Conservation (phyloP, 2,113 vertebrate genomes). For the Strix uralensis region DNA sequence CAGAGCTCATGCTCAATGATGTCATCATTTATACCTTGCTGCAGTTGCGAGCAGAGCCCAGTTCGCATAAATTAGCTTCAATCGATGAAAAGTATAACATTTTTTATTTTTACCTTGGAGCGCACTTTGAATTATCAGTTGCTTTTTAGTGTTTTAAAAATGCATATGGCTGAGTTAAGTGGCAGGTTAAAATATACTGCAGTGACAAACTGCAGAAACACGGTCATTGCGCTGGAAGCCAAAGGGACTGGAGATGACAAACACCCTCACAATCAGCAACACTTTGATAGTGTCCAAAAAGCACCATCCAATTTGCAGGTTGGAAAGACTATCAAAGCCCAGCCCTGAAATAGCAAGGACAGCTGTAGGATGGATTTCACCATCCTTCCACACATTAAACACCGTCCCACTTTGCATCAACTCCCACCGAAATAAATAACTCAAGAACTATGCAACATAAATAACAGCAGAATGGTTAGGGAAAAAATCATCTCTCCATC, state of each 20-base stretch:
- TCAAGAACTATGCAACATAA: conserved; percentile 12
- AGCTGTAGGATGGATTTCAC: conserved; percentile 35
- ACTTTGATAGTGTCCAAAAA: not conserved
- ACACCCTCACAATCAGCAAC: not conserved
- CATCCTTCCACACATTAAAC: conserved; percentile 8
- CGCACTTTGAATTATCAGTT: not conserved
- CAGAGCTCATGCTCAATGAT: conserved; percentile 33
- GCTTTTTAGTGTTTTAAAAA: conserved; percentile 25
- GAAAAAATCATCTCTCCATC: not conserved
- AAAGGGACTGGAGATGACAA: not conserved
- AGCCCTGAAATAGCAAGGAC: conserved; percentile 29
- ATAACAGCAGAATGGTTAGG: conserved; percentile 32
- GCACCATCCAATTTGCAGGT: not conserved
- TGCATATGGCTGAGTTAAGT: not conserved
- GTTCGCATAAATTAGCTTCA: conserved; percentile 38
- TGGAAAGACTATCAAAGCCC: not conserved
- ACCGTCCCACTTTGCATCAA: conserved; percentile 9
- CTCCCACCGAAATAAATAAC: conserved; percentile 49
- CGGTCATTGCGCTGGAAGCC: accelerated
- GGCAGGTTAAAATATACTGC: not conserved
- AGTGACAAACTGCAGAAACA: not conserved
- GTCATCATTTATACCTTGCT: conserved; percentile 24
- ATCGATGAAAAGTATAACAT: conserved; percentile 18
- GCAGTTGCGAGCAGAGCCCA: not conserved
- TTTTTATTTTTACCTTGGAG: conserved; percentile 23